Evolutionary conservation across 2,888 invertebrate species (phyloP).

Genomic region (Ryuthela nishihirai): DNA sequence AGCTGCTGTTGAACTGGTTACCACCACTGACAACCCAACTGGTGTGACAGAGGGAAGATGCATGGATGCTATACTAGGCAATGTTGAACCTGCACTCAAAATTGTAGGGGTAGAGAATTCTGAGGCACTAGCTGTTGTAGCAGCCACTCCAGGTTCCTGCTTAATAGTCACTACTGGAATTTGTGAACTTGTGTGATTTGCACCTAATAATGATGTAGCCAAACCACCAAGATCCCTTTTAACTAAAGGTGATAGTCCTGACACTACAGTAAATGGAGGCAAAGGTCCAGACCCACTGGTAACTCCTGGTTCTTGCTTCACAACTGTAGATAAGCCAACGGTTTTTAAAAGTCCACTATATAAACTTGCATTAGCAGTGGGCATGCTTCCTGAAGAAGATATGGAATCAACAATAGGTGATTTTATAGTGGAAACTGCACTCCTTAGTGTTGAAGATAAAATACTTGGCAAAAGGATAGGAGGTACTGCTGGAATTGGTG

Average conservation of each 20-base stretch:
- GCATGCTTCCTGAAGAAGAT: constrained; percentile 18
- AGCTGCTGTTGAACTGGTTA: constrained; percentile 4
- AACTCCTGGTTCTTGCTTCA: constrained; percentile 31
- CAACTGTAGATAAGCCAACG: constrained; percentile 11
- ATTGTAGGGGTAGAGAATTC: constrained; percentile 30
- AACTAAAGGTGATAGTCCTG: constrained; percentile 24
- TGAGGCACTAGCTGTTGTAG: constrained; percentile 30
- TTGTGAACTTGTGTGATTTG: constrained; percentile 20
- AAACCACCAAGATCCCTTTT: constrained; percentile 20
- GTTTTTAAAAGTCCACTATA: constrained; percentile 24
- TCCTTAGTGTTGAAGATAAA: constrained; percentile 17
- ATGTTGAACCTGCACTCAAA: constrained; percentile 18
- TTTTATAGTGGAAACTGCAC: constrained; percentile 5
- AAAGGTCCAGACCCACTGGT: constrained; percentile 28
- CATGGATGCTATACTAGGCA: constrained; percentile 27
- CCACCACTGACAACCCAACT: constrained; percentile 12
- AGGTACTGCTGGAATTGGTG: constrained; percentile 14
- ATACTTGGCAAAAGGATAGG: constrained; percentile 25
- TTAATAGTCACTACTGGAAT: constrained; percentile 35
- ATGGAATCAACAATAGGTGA: constrained; percentile 11
- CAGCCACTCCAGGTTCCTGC: constrained; percentile 31
- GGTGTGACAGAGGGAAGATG: constrained; percentile 30
- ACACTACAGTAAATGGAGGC: constrained; percentile 38
- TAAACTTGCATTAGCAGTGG: constrained; percentile 12
- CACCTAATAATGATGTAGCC: constrained; percentile 20